Percentiles rank a stretch among this genome's conserved stretches.
Evolutionary conservation across 2,113 vertebrate species (phyloP).

Genomic region (Scytalopus superciliaris): DNA sequence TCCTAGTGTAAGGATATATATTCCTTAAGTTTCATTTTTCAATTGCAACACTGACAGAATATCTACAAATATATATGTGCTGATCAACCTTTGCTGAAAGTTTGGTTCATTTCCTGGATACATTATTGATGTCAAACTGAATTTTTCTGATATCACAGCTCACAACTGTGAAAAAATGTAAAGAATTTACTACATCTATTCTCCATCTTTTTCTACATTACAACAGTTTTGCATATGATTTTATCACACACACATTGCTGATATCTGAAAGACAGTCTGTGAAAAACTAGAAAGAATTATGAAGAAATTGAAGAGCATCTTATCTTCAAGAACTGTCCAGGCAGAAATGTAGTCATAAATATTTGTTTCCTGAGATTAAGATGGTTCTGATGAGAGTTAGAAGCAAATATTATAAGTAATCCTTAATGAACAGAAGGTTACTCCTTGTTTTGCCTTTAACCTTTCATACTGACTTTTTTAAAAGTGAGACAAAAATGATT

Average conservation of each 20-base stretch:
- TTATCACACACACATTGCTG: background rate
- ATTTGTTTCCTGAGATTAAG: background rate
- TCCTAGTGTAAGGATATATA: fast-evolving
- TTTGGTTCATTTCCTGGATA: background rate
- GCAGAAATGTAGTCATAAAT: background rate
- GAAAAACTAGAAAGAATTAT: background rate
- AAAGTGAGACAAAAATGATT: background rate
- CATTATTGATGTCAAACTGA: background rate
- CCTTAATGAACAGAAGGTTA: background rate
- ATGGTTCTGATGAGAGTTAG: background rate
- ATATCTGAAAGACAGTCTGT: background rate
- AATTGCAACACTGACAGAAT: background rate
- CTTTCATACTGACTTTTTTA: background rate
- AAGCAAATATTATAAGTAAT: background rate
- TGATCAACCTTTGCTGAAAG: background rate
- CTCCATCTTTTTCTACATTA: no score
- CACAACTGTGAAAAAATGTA: background rate
- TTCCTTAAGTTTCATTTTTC: background rate
- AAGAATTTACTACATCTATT: background rate
- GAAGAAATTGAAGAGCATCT: background rate
- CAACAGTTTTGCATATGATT: background rate
- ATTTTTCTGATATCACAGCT: background rate
- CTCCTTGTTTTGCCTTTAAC: background rate
- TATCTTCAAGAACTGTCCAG: background rate
- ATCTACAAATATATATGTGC: fast-evolving